Conservation (phyloP, 2,888 invertebrate species). For the Sesamia inferens region DNA sequence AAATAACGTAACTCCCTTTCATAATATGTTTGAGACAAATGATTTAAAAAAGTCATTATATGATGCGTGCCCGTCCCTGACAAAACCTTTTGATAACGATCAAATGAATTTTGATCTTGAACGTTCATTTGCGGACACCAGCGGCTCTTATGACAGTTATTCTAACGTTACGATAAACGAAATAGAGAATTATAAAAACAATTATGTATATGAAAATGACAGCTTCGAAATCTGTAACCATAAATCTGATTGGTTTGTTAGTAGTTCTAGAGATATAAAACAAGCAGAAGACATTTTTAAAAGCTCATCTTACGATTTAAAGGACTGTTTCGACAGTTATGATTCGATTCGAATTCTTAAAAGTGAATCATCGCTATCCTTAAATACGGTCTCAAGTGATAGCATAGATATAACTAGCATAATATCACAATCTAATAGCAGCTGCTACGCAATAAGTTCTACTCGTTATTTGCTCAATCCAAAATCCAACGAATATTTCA, state of each 20-base stretch:
- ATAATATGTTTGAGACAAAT: slow-evolving; percentile 1
- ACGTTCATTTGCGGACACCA: slow-evolving; percentile 15
- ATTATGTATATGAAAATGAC: not conserved
- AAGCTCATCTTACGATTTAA: slow-evolving; percentile 7
- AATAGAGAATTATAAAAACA: slow-evolving; percentile 11
- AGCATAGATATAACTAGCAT: slow-evolving; percentile 64
- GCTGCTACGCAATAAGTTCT: slow-evolving; percentile 54
- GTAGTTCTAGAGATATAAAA: slow-evolving; percentile 2
- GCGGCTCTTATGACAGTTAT: not conserved
- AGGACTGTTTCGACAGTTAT: slow-evolving; percentile 55
- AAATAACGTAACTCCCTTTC: not conserved
- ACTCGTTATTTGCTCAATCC: slow-evolving; percentile 61
- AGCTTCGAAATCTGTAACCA: slow-evolving; percentile 1
- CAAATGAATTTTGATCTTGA: slow-evolving; percentile 7
- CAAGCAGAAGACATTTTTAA: slow-evolving; percentile 1
- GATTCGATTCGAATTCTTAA: slow-evolving; percentile 65
- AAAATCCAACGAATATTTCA: slow-evolving; percentile 27
- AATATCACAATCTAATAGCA: slow-evolving; percentile 64
- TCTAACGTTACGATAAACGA: slow-evolving; percentile 2
- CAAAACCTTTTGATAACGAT: not conserved
- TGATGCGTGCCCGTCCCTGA: not conserved
- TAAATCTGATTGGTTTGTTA: slow-evolving; percentile 3
- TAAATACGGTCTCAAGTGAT: slow-evolving; percentile 55
- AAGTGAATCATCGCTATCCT: slow-evolving; percentile 70
- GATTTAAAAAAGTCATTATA: slow-evolving; percentile 10